These are phyloP conservation scores for Gymnoscopelus microlampas DNA, from an alignment of 2,797 vertebrate species.

Conservation along the genomic window DNA sequence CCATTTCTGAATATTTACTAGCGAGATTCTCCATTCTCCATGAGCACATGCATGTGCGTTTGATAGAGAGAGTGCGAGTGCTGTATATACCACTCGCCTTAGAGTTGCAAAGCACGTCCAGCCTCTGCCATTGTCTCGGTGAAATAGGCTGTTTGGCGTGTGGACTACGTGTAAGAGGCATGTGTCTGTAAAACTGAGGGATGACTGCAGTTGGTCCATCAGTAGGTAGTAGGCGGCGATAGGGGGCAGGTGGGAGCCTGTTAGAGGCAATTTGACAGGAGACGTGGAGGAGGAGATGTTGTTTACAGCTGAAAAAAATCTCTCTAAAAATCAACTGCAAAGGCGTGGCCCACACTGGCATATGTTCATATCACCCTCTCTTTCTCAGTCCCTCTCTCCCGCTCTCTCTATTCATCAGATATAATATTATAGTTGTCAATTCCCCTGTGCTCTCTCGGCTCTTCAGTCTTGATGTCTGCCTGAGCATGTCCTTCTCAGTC, in stretches of 20 bases:
- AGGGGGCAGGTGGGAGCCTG: slow-evolving; percentile 14
- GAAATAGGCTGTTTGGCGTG: slow-evolving; percentile 20
- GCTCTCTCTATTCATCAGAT: background rate
- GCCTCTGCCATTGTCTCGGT: slow-evolving; percentile 23
- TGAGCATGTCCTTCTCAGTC: background rate
- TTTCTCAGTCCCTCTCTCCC: background rate
- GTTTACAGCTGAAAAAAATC: background rate
- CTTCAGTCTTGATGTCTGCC: too few species aligned
- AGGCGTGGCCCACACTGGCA: background rate
- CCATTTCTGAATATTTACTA: slow-evolving; percentile 47
- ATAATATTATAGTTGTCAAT: too few species aligned
- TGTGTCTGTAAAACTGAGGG: slow-evolving; percentile 16
- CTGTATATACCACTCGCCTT: slow-evolving; percentile 27
- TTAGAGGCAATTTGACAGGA: slow-evolving; percentile 22
- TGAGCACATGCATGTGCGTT: too few species aligned
- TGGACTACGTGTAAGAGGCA: background rate
- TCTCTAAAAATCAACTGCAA: background rate
- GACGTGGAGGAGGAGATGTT: background rate
- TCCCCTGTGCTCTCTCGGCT: too few species aligned
- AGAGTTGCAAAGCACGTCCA: slow-evolving; percentile 28
- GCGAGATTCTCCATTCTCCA: background rate
- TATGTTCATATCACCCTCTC: background rate
- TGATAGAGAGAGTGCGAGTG: background rate
- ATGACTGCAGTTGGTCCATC: background rate
- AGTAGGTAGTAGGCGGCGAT: too few species aligned